These are phyloP conservation scores for Clitarchus hookeri DNA, from an alignment of 2,888 invertebrate species.

Conservation along the genomic window DNA sequence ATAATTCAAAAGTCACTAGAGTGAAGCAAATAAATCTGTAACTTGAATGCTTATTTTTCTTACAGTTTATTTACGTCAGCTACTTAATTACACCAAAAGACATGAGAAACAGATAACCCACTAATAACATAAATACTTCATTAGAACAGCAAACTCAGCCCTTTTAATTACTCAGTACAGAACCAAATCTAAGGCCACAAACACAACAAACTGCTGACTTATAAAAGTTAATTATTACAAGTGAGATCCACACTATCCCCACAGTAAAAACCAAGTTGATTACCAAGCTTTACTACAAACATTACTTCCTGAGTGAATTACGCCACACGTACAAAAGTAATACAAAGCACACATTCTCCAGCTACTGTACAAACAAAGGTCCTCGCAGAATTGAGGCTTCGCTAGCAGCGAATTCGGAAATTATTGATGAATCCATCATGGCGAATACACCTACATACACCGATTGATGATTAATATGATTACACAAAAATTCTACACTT, in stretches of 20 bases:
- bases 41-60: background rate
- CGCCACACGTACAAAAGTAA: background rate
- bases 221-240: background rate
- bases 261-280: background rate
- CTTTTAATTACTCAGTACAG: background rate
- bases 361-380: too few species aligned
- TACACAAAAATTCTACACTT: too few species aligned
- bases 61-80: background rate
- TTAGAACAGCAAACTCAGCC: conserved; percentile 9
- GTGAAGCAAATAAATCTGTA: too few species aligned
- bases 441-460: too few species aligned
- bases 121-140: conserved; percentile 12
- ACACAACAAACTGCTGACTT: background rate
- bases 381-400: too few species aligned
- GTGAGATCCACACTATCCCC: too few species aligned
- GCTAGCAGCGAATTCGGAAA: too few species aligned
- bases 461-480: too few species aligned
- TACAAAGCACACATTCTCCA: background rate
- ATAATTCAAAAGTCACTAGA: too few species aligned
- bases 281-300: background rate
- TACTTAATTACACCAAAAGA: conserved; percentile 2
- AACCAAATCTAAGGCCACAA: background rate
- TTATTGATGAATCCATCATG: too few species aligned
- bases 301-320: background rate
- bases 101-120: conserved; percentile 28